A percentile compares a stretch with the other conserved stretches of the same genome.
These are phyloP conservation scores for Punctoribates punctum DNA, from an alignment of 2,888 invertebrate genomes.

Conservation along the genomic window DNA sequence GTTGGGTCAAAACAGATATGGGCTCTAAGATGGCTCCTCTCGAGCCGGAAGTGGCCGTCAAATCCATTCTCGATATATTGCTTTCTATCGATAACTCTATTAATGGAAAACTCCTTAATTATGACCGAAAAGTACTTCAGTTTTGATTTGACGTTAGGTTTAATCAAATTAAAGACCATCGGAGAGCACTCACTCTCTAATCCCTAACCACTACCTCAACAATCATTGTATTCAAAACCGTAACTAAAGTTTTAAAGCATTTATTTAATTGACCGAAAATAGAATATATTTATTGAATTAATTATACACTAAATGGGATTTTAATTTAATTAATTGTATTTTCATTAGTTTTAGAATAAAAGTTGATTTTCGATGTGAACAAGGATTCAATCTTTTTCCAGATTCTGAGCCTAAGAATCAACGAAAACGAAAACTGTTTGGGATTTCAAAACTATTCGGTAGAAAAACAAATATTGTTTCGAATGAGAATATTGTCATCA, in stretches of 20 bases:
- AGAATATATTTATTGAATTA: too few relatives aligned
- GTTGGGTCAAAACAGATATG: conserved; percentile 87
- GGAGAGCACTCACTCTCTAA: too few relatives aligned
- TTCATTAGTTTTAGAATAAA: too few relatives aligned
- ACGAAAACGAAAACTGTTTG: neutral
- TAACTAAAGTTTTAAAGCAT: too few relatives aligned
- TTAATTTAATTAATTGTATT: too few relatives aligned
- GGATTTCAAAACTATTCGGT: neutral
- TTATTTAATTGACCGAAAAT: too few relatives aligned
- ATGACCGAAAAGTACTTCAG: conserved; percentile 65
- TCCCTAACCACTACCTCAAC: too few relatives aligned
- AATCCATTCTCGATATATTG: conserved; percentile 65
- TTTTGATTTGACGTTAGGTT: neutral
- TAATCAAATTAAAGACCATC: neutral
- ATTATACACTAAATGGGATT: too few relatives aligned
- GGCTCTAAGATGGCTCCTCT: conserved; percentile 76
- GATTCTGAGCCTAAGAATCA: neutral
- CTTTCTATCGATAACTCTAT: conserved; percentile 62
- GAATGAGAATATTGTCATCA: neutral
- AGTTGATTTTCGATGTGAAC: too few relatives aligned
- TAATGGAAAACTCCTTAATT: conserved; percentile 72
- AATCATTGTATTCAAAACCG: too few relatives aligned
- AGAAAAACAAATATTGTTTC: too few relatives aligned
- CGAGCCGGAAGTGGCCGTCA: conserved; percentile 65
- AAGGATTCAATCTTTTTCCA: neutral